These are phyloP conservation scores for Rhincodon typus DNA, from an alignment of 2,797 vertebrate species.

Conservation along the genomic window DNA sequence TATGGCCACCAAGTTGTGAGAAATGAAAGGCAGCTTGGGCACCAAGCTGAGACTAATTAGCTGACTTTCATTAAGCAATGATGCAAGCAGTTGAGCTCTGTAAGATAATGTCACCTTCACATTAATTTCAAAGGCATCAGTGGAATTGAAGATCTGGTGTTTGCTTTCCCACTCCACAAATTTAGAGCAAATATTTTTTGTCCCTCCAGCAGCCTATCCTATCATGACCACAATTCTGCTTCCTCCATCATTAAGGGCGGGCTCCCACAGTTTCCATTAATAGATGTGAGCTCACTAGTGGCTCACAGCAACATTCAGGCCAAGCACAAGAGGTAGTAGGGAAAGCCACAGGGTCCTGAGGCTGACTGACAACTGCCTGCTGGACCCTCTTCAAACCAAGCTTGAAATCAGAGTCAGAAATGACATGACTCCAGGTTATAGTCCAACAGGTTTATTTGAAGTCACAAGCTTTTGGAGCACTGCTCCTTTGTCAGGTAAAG, in stretches of 20 bases:
- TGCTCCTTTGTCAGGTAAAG: too few species aligned
- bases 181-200: neutral
- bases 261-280: too few species aligned
- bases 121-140: neutral
- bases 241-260: neutral
- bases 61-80: neutral
- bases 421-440: too few species aligned
- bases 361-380: too few species aligned
- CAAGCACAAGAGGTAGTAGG: too few species aligned
- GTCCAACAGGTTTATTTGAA: too few species aligned
- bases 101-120: neutral
- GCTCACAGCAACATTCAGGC: too few species aligned
- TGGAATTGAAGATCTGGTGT: neutral
- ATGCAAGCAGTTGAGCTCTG: neutral
- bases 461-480: too few species aligned
- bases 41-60: neutral
- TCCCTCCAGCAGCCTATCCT: neutral
- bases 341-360: too few species aligned
- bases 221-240: neutral
- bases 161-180: neutral
- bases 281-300: too few species aligned
- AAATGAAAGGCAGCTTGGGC: neutral
- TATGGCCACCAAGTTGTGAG: neutral
- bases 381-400: too few species aligned
- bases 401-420: too few species aligned